Evolutionary conservation across 1,140 invertebrate species (phyloP).

Genomic region (Sarcophaga bullata): DNA sequence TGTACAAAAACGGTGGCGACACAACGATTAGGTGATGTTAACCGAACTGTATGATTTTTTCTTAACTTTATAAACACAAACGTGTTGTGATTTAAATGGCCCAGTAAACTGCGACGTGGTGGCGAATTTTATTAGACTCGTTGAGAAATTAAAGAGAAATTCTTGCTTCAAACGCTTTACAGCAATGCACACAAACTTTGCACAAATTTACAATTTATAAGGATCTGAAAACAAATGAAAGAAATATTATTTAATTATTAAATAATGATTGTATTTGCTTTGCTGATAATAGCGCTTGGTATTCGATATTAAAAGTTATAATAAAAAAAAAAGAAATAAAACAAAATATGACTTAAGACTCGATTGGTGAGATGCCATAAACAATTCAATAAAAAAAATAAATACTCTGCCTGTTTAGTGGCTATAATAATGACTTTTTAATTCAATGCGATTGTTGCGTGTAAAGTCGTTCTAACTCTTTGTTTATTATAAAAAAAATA

Average conservation of each 20-base stretch:
- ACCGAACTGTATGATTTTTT: conserved; percentile 59
- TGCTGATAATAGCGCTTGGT: neutral
- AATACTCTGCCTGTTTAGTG: neutral
- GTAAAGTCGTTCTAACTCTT: neutral
- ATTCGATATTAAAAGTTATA: too few relatives aligned
- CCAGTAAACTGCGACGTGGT: conserved; percentile 60
- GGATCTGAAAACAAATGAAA: neutral
- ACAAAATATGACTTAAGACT: neutral
- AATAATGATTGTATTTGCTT: neutral
- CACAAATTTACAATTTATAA: neutral
- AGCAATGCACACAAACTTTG: neutral
- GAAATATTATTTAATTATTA: neutral
- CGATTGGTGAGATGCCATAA: neutral
- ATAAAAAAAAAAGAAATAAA: neutral
- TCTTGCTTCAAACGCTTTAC: neutral
- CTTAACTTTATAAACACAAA: conserved; percentile 64
- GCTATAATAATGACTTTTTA: neutral
- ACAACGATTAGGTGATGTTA: conserved; percentile 56
- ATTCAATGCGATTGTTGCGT: conserved; percentile 5
- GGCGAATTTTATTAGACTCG: conserved; percentile 54
- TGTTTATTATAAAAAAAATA: too few relatives aligned
- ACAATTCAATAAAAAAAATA: neutral
- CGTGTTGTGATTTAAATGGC: conserved; percentile 56
- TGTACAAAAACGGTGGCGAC: neutral
- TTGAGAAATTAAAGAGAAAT: conserved; percentile 45